Base-by-base conservation (phyloP, 2,888 invertebrate genomes). In the Lepidochrysops patricia region DNA sequence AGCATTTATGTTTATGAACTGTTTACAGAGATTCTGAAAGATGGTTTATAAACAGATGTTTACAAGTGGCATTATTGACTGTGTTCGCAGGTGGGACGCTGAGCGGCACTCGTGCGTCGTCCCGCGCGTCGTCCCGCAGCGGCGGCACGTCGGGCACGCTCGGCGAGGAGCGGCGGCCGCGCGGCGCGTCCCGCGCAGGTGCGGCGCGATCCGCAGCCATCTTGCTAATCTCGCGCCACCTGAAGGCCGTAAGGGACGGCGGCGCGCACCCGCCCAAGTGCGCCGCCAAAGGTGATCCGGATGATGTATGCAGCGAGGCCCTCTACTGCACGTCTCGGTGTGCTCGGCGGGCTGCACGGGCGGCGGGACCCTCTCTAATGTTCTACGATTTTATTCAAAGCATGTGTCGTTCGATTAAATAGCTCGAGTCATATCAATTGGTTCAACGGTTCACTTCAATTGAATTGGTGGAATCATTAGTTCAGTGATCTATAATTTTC, bases 121-220 rank as follows among this genome's bases (percentile, higher is more conserved):
- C 85, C 13, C 84, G 85, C 63, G 85, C 85, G 63, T 86, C 85
- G n/a, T 81, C 84, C 2, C 85, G 91, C 88, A 82, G 82, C 82
- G 90, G 90, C 69, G 76, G 80, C 79, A 87, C 77, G 80, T 89
- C 72, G 67, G 84, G 84, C 70, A 80, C 82, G 66, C 75, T 79
- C 70, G 83, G 78, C 67, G 80, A 75, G 66, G 83, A 84, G 57
- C 83, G 61, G 84, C 61, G 79, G 84, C 65, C 84, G 69, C 76
- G 91, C 90, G 72, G 93, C 93, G 80, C 94, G 77, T 95, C 95
- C 82, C 93, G 96, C 91, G 95, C 95, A 96, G 96, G 96, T 95
- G 95, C 95, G 93, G 96, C 96, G 90, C 94, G 95, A 89, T 93
- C 95, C 91, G 96, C 96, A 91, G 96, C 96, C 94, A 95, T 96